Base-by-base conservation (phyloP, 2,888 invertebrate species). In the Agrotis puta region DNA sequence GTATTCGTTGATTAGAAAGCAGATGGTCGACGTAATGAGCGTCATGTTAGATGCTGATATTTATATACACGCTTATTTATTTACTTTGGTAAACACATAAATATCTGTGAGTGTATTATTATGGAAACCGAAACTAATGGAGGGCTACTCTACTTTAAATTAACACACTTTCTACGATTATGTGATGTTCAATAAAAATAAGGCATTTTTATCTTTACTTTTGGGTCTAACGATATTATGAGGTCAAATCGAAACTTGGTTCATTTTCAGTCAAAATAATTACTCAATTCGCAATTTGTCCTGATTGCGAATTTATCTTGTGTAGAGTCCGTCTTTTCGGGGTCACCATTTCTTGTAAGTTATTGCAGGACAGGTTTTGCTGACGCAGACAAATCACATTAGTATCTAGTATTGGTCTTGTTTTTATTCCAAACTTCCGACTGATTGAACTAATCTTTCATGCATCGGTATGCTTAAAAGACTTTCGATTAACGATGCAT, bases 1-100 rank as follows among this genome's bases (percentile, higher is more conserved):
- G 87, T 84, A 80, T 85, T 86, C 82, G 85, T 83, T 85, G 88
- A 89, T 92, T 90, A 91, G 90, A 89, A 92, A 91, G 90, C 92
- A 92, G 92, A 91, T 91, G 92, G 83, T 65, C 71, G 70, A 70
- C 58, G 77, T 90, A 91, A 90, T 90, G 89, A 89, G 87, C 78
- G 76, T 77, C 81, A 82, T 86, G 88, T 82, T 85, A 87, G 79
- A 85, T 83, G 83, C 61, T 85, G 64, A 74, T 54, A 68, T 71
- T 87, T 88, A 69, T 69, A 65, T 71, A 81, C 81, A 85, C 81
- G 16, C 63, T 64, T 54, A 62, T 50, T 73, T 54, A 54, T 45
- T 33, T 48, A 66, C 13, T 6, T 67, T 53, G 50, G 33, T 63
- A 77, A 58, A 5, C n/a, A 48, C 18, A 70, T 13, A 51, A 58